Base-by-base conservation (phyloP, 37 sponge, comb jelly and placozoan genomes). In the Trichoplax adhaerens region DNA sequence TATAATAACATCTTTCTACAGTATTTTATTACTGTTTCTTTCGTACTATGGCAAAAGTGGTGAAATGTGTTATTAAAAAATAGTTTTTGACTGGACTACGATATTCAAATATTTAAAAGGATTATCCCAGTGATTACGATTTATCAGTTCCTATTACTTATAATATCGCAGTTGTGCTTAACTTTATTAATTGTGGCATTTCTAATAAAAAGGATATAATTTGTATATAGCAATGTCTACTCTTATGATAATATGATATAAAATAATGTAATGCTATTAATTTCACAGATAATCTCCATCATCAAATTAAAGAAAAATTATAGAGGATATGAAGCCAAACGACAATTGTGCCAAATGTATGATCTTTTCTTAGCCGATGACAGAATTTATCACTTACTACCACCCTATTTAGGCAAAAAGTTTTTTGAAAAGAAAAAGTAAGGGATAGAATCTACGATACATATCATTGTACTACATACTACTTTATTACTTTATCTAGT, bases 391-490 rank as follows among this genome's bases (percentile, higher is more conserved):
- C 89, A 83, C 52, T 61, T 69, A n/a, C 69, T 91, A 29, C 81
- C 82, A 5, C 54, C 62, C 2, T 65, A 71, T 52, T 83, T 91
- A 1, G 92, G 92, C n/a, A 91, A 91, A 76, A 76, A 74, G 49
- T 91, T 91, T 79, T 82, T 78, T 68, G 74, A 77, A 51, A 91
- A 81, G 72, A 91, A 83, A 52, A 83, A 75, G 90, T 88, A 10
- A 57, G 52, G 52, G 29, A 47, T 68, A 48, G 54, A 29, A 48
- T 55, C 29, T 55, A 2, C 52, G 70, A n/a, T 54, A 47, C 70
- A 3, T 2, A n/a, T 2, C 52, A 68, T 50, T 29, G 70, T 29
- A 68, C 1, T 47, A 48, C 3, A 50, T 50, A 47, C 51, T 2
- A n/a, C n/a, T 68, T n/a, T 6, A 3, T 50, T 54, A 1, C 48